Evolutionary conservation across 2,113 vertebrate genomes (phyloP).

Genomic region (Tichodroma muraria): DNA sequence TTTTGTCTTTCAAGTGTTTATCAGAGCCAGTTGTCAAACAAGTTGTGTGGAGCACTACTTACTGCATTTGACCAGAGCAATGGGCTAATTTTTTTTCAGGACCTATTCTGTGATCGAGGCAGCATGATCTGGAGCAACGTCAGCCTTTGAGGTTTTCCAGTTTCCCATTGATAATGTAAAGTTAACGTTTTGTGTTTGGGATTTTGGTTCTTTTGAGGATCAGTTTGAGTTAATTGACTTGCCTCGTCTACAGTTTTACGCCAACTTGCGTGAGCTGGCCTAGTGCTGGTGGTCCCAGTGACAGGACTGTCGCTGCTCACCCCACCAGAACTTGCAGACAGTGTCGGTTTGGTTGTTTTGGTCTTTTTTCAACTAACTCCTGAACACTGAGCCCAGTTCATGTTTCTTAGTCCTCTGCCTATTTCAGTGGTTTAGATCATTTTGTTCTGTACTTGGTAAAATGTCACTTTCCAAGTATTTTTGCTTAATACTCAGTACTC

Average conservation of each 20-base stretch:
- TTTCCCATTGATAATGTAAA: not conserved
- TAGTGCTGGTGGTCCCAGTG: not conserved
- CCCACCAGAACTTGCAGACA: not conserved
- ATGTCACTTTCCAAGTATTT: not conserved
- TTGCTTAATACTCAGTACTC: not conserved
- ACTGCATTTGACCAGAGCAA: not conserved
- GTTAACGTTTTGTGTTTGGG: not conserved
- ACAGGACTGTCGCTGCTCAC: not conserved
- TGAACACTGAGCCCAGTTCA: not conserved
- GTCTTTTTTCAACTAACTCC: not conserved
- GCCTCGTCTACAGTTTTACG: not conserved
- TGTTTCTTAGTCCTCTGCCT: not conserved
- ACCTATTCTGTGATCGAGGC: not conserved
- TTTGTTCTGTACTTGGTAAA: not conserved
- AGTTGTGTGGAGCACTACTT: not conserved
- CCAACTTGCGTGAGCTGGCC: not conserved
- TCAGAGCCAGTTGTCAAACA: not conserved
- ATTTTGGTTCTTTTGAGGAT: not conserved
- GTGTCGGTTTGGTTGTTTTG: not conserved
- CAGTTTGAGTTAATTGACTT: not conserved
- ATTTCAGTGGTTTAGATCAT: not conserved
- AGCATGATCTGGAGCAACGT: not conserved
- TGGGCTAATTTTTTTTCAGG: not conserved
- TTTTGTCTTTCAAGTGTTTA: not conserved
- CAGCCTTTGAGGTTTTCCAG: not conserved